Evolutionary conservation across 2,797 vertebrate genomes (phyloP), one percentile per base, ranked within the genome.

Genomic region (Lacerta agilis): DNA sequence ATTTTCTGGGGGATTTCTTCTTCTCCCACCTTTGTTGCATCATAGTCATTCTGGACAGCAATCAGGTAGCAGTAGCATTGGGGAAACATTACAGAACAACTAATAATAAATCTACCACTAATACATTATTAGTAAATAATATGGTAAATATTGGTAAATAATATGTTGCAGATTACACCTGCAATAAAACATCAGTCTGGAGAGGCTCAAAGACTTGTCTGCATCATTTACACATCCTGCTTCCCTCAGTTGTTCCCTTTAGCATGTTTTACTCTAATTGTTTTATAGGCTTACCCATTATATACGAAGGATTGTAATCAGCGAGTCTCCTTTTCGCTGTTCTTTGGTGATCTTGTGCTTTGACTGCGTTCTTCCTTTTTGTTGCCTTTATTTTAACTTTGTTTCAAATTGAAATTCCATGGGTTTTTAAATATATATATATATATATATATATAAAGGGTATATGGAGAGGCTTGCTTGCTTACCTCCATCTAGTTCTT

Each of bases 401-500:
- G 15, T 83, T 83, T 81, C 20, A 83, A 83, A 73, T 64, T 61
- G 27, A 64, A 64, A 77, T n/a, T 38, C 29, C 20, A 82, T 82
- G 66, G 13, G 0, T 15, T 55, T 55, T 87, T 1, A 27, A 7
- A 73, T 73, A 71, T 71, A 4, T 2, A 69, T n/a, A 45, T n/a
- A n/a, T n/a, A n/a, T n/a, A 27, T 7, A 73, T 73, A 71, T 71
- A 4, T 2, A 69, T n/a, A 45, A 17, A 43, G 82, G 33, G 90
- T 1, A 3, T 83, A 86, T 2, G 45, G 82, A 88, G 78, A 94
- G 93, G 38, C 77, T 91, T 36, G 88, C 96, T 98, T 98, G 88
- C 97, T 98, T 98, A 99, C 99, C 99, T 98, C 98, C 98, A 79
- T 99, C 98, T 86, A 98, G 94, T 86, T 99, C 99, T 95, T 99